Conservation (phyloP, 2,888 invertebrate species). For the Nezara viridula region DNA sequence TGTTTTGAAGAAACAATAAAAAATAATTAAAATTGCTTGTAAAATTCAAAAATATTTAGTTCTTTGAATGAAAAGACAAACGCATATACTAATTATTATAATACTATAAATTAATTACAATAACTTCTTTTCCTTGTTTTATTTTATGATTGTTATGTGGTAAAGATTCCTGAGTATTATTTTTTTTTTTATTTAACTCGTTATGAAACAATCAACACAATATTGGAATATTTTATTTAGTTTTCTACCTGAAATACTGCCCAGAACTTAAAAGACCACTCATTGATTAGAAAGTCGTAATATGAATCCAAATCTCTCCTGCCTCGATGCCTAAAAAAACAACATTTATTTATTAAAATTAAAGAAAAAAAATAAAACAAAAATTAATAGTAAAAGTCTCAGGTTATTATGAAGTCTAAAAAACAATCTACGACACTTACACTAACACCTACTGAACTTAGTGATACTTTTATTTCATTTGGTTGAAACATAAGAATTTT, state of each 20-base stretch:
- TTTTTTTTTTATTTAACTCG: too few species aligned
- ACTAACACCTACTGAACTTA: too few species aligned
- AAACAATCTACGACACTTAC: background rate
- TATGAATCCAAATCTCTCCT: conserved; percentile 69
- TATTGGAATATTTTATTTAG: background rate
- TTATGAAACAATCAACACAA: background rate
- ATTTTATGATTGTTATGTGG: background rate
- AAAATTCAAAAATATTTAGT: too few species aligned
- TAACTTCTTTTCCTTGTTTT: too few species aligned
- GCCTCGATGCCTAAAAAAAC: conserved; percentile 45
- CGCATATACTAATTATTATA: too few species aligned
- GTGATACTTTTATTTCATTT: too few species aligned
- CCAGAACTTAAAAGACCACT: conserved; percentile 92
- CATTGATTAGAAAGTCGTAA: conserved; percentile 89
- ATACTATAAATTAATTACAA: too few species aligned
- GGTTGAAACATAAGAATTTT: too few species aligned
- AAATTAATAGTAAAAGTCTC: too few species aligned
- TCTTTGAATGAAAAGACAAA: too few species aligned
- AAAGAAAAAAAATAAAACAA: background rate
- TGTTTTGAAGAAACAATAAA: background rate
- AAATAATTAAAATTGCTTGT: too few species aligned
- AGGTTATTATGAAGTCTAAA: background rate
- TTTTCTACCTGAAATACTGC: conserved; percentile 84
- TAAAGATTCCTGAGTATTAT: background rate
- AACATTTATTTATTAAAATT: background rate